Evolutionary conservation across 2,888 invertebrate genomes (phyloP), one percentile per base, ranked within the genome.

Genomic region (Limulus polyphemus): DNA sequence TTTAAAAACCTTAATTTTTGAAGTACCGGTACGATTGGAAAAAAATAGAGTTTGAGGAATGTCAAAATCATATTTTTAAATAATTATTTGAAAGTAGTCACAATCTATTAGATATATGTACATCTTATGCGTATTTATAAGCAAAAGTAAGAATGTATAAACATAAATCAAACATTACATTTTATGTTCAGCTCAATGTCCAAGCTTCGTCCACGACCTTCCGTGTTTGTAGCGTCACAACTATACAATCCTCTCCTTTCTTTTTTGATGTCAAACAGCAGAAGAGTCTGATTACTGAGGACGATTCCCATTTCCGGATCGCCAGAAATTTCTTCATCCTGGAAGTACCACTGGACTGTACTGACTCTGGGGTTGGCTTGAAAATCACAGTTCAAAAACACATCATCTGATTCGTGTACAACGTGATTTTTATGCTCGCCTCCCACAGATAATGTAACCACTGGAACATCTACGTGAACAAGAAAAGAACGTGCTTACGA

Each of bases 371-470:
- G 90, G 79, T 90, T 90, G 72, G 90, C 87, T 74, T 86, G 84
- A 73, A 90, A 88, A 80, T 89, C 88, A 79, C 90, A 91, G 80
- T 90, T 90, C 78, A 90, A 90, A 80, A 90, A 90, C 64, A 90
- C 89, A 79, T 90, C 90, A 74, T 90, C 32, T 32, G 32, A 32
- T 32, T 32, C 32, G 32, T 32, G 7, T 32, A 32, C 32, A 32
- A 32, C 32, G 32, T 32, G 32, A 32, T 32, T 32, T 32, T 32
- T 32, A 32, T 32, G 32, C 3, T 32, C 32, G 32, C 32, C 32
- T 32, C 7, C 32, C 32, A 32, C 7, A 32, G 32, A 32, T 32
- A 32, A 32, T 3, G 32, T 32, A 32, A 32, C 32, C 32, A 32
- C 32, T 32, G 32, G 32, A 32, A 7, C 32, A 32, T 32, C 32